These are phyloP conservation scores for Melanotaenia pygmaea DNA, from an alignment of 2,797 vertebrate species.

Conservation along the genomic window DNA sequence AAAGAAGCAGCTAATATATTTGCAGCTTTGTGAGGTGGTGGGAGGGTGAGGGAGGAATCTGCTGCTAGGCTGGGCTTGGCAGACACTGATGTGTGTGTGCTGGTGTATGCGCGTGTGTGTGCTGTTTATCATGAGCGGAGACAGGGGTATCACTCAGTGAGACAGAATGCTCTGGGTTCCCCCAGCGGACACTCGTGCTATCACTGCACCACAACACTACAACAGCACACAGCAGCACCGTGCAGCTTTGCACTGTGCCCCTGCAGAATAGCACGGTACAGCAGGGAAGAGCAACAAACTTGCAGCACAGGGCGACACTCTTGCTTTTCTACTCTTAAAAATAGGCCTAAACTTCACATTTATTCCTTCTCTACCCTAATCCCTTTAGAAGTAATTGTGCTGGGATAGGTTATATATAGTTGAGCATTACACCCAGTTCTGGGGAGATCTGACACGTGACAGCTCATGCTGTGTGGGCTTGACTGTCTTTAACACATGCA, in stretches of 20 bases:
- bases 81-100: slow-evolving; percentile 49
- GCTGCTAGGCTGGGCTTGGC: slow-evolving; percentile 71
- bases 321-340: slow-evolving; percentile 50
- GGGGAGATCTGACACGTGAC: slow-evolving; percentile 38
- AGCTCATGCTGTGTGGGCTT: slow-evolving; percentile 41
- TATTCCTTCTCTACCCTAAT: slow-evolving; percentile 47
- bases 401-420: slow-evolving; percentile 46
- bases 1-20: slow-evolving; percentile 85
- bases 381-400: slow-evolving; percentile 41
- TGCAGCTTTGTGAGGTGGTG: slow-evolving; percentile 75
- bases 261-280: slow-evolving; percentile 56
- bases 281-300: slow-evolving; percentile 61
- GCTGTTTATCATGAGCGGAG: slow-evolving; percentile 85
- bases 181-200: slow-evolving; percentile 78
- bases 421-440: slow-evolving; percentile 19
- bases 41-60: slow-evolving; percentile 52
- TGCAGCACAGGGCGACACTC: slow-evolving; percentile 38
- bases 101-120: slow-evolving; percentile 42
- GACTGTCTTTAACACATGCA: slow-evolving; percentile 21
- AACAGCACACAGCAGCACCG: slow-evolving; percentile 63
- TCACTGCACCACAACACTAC: slow-evolving; percentile 68
- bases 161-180: slow-evolving; percentile 84
- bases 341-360: slow-evolving; percentile 66
- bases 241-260: slow-evolving; percentile 55
- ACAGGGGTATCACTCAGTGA: slow-evolving; percentile 87